phyloP scores from a whole-genome alignment of 64 coral and sea anemone genomes.

The Hydrozoanthus tunicans region DNA sequence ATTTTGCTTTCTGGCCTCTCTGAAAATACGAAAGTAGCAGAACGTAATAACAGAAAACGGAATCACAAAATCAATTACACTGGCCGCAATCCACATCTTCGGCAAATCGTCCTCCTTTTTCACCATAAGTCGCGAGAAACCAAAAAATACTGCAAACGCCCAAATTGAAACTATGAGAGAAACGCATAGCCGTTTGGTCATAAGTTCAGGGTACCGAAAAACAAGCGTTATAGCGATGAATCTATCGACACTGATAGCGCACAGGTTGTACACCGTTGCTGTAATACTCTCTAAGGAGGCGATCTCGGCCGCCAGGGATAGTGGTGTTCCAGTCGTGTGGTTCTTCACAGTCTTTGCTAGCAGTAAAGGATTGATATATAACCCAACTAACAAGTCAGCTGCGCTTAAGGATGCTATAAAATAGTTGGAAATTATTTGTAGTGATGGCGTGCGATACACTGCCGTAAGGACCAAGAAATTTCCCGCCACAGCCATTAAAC shows the following conservation, averaged over 20 bases:
- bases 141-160: constrained; percentile 69
- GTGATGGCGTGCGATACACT: constrained; percentile 57
- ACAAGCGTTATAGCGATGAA: constrained; percentile 67
- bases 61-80: constrained; percentile 74
- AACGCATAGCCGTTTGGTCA: constrained; percentile 54
- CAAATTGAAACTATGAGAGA: constrained; percentile 52
- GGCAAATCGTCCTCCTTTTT: constrained; percentile 49
- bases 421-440: constrained; percentile 79
- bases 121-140: constrained; percentile 51
- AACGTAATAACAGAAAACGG: constrained; percentile 74
- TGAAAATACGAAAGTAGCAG: constrained; percentile 76
- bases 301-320: constrained; percentile 63
- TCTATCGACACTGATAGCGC: constrained; percentile 71
- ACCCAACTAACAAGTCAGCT: constrained; percentile 73
- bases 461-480: constrained; percentile 69
- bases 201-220: constrained; percentile 42
- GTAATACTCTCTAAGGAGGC: constrained; percentile 72
- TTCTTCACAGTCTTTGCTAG: constrained; percentile 71
- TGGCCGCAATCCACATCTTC: constrained; percentile 66
- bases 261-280: constrained; percentile 69
- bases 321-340: constrained; percentile 45
- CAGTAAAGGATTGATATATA: constrained; percentile 65
- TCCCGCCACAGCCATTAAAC: constrained; percentile 54
- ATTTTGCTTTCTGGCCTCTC: constrained; percentile 49
- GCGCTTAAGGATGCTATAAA: constrained; percentile 73